Base-by-base conservation (phyloP, 1,140 invertebrate genomes). In the Eupeodes corollae region DNA sequence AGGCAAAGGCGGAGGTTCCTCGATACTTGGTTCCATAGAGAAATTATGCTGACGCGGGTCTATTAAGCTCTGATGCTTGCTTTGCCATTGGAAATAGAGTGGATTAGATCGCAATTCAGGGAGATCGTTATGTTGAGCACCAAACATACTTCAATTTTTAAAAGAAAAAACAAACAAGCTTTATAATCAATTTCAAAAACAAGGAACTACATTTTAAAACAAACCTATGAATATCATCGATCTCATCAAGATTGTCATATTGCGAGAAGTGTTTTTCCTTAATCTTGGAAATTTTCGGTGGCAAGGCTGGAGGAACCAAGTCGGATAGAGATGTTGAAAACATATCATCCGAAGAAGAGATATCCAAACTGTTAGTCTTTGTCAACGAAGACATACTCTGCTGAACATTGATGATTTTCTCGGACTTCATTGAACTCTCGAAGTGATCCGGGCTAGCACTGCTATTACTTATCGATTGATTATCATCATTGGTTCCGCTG, bases 1-100 rank as follows among this genome's bases (percentile, higher is more conserved):
- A 18, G 91, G 91, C 49, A 94, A 71, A 41, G 91, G 91, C 37
- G 91, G 91, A 45, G 90, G 90, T 66, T 79, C 79, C 39, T 72
- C 77, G 40, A 56, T 9, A 55, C 76, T 56, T 57, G 68, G 53
- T 63, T 58, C 56, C 11, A 57, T 56, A 14, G 54, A 52, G 41
- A 57, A 42, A 21, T 51, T 46, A 13, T 46, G 46, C 3, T 52
- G 56, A 13, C 61, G 50, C 5, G 56, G 55, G 13, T 67, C 66
- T 5, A 66, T 64, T 1, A 68, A 43, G 45, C 66, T 68, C 41
- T 57, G 56, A 30, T 68, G 65, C 53, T 63, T 68, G 5, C 53
- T 44, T 32, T 64, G 55, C 44, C 46, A 52, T 15, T 47, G 50
- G 14, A 39, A 50, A n/a, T 44, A 52, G 48, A 35, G 50, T 30